phyloP scores from a whole-genome alignment of 2,113 vertebrate genomes.

The Clupea harengus region DNA sequence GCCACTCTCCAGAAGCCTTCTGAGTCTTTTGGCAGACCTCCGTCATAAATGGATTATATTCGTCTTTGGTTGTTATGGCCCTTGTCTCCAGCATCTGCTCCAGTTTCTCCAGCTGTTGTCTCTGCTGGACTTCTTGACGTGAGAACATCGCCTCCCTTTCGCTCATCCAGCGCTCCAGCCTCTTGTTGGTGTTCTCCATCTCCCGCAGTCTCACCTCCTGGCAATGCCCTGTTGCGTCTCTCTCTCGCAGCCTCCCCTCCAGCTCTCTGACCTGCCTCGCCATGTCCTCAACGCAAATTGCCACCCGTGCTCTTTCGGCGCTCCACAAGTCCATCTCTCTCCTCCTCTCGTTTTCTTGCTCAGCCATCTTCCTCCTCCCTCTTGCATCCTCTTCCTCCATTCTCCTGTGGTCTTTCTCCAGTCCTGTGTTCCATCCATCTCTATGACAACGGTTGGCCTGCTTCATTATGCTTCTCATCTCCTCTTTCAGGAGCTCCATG shows the following conservation, averaged over 20 bases:
- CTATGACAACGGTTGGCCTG: neutral
- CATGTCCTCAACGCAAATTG: neutral
- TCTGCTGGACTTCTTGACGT: neutral
- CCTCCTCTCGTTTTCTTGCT: neutral
- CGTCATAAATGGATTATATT: neutral
- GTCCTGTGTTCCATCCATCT: neutral
- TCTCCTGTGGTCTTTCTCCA: neutral
- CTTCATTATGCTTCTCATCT: neutral
- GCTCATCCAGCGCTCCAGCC: no score
- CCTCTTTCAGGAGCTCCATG: neutral
- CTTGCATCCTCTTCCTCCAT: neutral
- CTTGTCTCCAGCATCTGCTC: neutral
- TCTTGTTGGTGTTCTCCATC: no score
- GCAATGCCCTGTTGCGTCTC: neutral
- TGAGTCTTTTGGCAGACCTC: neutral
- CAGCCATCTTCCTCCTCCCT: neutral
- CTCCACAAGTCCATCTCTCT: neutral
- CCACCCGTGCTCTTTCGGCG: neutral
- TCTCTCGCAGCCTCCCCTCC: neutral
- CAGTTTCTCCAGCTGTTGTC: neutral
- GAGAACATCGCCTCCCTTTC: neutral
- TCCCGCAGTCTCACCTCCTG: no score
- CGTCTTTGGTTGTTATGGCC: neutral
- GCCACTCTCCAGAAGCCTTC: neutral
- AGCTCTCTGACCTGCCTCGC: neutral